Percentiles rank a stretch among this genome's conserved stretches.
Evolutionary conservation across 2,888 invertebrate genomes (phyloP).

Genomic region (Pemphredon lugubris): DNA sequence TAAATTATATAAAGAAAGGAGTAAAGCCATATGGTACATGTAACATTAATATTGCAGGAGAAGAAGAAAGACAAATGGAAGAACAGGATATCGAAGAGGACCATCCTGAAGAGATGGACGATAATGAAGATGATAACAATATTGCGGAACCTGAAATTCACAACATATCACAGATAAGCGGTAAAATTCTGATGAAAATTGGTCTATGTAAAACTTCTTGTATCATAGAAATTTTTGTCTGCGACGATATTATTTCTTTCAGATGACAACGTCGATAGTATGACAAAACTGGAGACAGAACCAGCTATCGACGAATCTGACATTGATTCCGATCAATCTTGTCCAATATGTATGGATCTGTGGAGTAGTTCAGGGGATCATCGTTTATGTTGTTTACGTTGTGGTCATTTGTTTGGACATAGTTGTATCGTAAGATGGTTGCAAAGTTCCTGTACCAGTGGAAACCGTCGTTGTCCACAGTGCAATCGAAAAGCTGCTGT

Average conservation of each 20-base stretch:
- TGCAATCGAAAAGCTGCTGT: slow-evolving; percentile 89
- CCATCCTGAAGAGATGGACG: slow-evolving; percentile 26
- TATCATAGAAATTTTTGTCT: too few relatives aligned
- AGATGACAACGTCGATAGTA: slow-evolving; percentile 27
- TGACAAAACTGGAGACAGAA: slow-evolving; percentile 22
- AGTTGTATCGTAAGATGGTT: slow-evolving; percentile 91
- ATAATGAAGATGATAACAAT: slow-evolving; percentile 18
- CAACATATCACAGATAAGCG: too few relatives aligned
- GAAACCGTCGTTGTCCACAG: slow-evolving; percentile 90
- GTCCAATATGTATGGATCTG: slow-evolving; percentile 93
- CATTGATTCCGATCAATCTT: slow-evolving; percentile 86
- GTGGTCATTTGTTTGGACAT: slow-evolving; percentile 96
- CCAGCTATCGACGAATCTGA: slow-evolving; percentile 36
- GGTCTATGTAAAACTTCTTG: too few relatives aligned
- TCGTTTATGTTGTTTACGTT: slow-evolving; percentile 91
- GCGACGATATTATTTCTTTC: not conserved
- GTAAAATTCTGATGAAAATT: too few relatives aligned
- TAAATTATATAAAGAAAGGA: too few relatives aligned
- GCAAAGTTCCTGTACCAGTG: slow-evolving; percentile 81
- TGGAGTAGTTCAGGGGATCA: slow-evolving; percentile 95
- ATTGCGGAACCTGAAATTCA: slow-evolving; percentile 6
- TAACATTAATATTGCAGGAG: slow-evolving; percentile 29
- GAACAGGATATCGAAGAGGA: slow-evolving; percentile 7
- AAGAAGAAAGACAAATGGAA: slow-evolving; percentile 34
- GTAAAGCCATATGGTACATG: too few relatives aligned